Conservation (phyloP, 2,113 vertebrate species). For the Vicugna pacos region DNA sequence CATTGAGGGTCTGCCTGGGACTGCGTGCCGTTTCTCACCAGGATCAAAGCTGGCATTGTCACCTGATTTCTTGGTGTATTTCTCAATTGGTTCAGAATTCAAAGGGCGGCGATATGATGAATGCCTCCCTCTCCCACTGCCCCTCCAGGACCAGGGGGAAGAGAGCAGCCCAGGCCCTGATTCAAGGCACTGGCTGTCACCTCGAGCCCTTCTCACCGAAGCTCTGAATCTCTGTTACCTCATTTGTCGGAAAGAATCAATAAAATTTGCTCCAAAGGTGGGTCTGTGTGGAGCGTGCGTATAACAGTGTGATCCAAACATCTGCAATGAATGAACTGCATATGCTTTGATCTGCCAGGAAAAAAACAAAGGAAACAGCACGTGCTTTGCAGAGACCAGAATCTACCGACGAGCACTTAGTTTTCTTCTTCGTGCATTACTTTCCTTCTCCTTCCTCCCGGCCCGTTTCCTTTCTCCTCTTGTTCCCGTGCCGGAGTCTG, state of each 20-base stretch:
- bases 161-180: background rate
- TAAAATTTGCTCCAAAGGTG: background rate
- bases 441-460: slow-evolving; percentile 15
- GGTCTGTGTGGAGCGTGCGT: background rate
- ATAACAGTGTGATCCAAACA: background rate
- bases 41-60: background rate
- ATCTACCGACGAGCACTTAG: background rate
- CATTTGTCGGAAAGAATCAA: background rate
- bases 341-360: background rate
- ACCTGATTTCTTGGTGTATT: background rate
- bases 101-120: background rate
- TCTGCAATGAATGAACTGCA: background rate
- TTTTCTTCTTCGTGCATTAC: slow-evolving; percentile 38
- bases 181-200: background rate
- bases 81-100: background rate
- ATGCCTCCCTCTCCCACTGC: too few species aligned
- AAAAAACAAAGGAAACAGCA: background rate
- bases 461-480: background rate
- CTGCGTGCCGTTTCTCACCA: background rate
- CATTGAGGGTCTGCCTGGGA: background rate
- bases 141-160: background rate
- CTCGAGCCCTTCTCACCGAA: background rate
- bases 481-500: background rate
- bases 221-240: background rate
- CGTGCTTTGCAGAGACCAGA: background rate